Percentiles rank a stretch among this genome's conserved stretches.
Conservation (phyloP, 2,888 invertebrate species). For the Gandaritis pyraliata region DNA sequence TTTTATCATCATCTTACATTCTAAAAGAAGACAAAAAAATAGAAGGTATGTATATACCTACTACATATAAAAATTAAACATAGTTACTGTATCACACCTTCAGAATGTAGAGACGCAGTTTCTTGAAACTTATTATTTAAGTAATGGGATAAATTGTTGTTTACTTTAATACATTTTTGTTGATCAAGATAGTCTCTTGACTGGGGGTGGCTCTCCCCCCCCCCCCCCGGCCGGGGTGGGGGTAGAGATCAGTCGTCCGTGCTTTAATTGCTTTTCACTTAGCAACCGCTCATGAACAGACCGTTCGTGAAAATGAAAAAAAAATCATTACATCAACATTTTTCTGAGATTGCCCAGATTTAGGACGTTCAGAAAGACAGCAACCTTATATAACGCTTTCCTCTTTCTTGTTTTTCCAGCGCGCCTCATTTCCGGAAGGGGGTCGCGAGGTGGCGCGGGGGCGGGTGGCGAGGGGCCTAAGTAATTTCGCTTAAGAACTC, state of each 20-base stretch:
- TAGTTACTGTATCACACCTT: background rate
- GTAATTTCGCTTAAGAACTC: slow-evolving; percentile 88
- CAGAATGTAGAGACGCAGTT: background rate
- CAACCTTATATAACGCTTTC: slow-evolving; percentile 80
- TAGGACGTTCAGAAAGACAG: slow-evolving; percentile 77
- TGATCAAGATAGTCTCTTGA: slow-evolving; percentile 68
- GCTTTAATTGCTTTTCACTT: slow-evolving; percentile 85
- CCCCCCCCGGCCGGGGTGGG: slow-evolving; percentile 51
- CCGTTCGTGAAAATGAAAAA: slow-evolving; percentile 80
- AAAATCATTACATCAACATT: slow-evolving; percentile 84
- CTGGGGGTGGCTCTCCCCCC: slow-evolving; percentile 49
- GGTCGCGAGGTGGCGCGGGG: slow-evolving; percentile 62
- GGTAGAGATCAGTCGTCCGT: slow-evolving; percentile 83
- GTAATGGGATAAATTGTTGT: slow-evolving; percentile 49
- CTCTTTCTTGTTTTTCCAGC: slow-evolving; percentile 82
- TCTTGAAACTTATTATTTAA: slow-evolving; percentile 42
- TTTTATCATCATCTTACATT: too few relatives aligned
- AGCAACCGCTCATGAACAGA: slow-evolving; percentile 84
- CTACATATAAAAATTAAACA: too few relatives aligned
- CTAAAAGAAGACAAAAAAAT: too few relatives aligned
- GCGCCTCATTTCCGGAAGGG: slow-evolving; percentile 83
- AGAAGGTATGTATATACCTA: too few relatives aligned
- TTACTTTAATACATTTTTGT: slow-evolving; percentile 71
- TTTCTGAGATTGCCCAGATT: slow-evolving; percentile 83
- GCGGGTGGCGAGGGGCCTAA: slow-evolving; percentile 84